These are phyloP conservation scores for Gulo gulo DNA, from an alignment of 2,113 vertebrate genomes.

Conservation along the genomic window DNA sequence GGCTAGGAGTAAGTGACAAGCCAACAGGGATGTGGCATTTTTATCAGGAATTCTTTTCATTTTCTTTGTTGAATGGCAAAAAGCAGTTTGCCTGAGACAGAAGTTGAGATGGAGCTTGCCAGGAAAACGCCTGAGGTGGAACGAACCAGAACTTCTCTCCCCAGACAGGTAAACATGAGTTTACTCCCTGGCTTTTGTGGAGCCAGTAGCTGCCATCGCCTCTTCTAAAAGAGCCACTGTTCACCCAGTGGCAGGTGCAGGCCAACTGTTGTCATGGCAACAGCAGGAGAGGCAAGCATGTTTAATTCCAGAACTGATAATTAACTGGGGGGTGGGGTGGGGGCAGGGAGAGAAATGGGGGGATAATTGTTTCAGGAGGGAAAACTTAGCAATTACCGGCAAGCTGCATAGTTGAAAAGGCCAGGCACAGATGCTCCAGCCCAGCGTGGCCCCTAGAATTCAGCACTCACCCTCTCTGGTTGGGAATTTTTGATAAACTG, in stretches of 20 bases:
- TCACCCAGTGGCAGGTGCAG: constrained; percentile 77
- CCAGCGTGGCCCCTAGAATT: constrained; percentile 28
- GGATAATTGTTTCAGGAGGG: constrained; percentile 74
- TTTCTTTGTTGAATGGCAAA: constrained; percentile 48
- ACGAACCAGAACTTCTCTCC: constrained; percentile 40
- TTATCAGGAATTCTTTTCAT: constrained; percentile 19
- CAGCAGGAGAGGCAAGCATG: constrained; percentile 67
- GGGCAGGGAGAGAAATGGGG: constrained; percentile 29
- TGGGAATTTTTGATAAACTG: constrained; percentile 53
- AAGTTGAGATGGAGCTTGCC: constrained; percentile 18
- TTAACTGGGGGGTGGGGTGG: constrained; percentile 61
- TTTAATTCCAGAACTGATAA: constrained; percentile 79
- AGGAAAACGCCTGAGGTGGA: constrained; percentile 12
- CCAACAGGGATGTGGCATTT: neutral
- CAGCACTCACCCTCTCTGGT: neutral
- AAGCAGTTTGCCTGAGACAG: neutral
- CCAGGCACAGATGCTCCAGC: constrained; percentile 50
- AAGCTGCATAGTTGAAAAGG: constrained; percentile 63
- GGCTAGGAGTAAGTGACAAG: neutral
- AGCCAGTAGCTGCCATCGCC: constrained; percentile 39
- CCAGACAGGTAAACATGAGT: constrained; percentile 64
- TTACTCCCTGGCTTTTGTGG: constrained; percentile 64
- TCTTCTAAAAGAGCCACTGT: constrained; percentile 70
- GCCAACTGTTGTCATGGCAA: constrained; percentile 77
- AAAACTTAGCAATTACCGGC: constrained; percentile 64